Conservation (phyloP, 1,140 invertebrate genomes). For the Drosophila nigrodunni region DNA sequence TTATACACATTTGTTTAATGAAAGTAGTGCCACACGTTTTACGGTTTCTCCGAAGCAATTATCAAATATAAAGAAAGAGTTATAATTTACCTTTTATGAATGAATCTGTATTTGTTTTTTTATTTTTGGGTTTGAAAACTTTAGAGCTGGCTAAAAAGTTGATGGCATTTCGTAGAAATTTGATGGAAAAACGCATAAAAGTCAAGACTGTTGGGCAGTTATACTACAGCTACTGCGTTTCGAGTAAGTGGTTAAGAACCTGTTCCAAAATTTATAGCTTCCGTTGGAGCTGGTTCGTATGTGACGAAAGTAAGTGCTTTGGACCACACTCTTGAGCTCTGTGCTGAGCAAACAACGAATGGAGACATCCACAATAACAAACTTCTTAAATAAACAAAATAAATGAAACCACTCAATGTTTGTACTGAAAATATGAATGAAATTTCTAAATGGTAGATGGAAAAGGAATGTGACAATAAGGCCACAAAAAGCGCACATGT, state of each 20-base stretch:
- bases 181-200: conserved; percentile 44
- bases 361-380: conserved; percentile 34
- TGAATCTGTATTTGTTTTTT: conserved; percentile 33
- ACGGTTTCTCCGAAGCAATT: conserved; percentile 60
- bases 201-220: conserved; percentile 21
- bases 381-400: conserved; percentile 54
- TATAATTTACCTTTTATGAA: conserved; percentile 67
- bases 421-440: conserved; percentile 65
- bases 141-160: conserved; percentile 18
- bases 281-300: conserved; percentile 51
- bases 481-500: conserved; percentile 66
- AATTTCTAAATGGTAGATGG: not conserved
- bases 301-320: conserved; percentile 21
- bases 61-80: conserved; percentile 58
- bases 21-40: conserved; percentile 65
- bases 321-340: conserved; percentile 46
- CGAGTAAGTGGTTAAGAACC: conserved; percentile 52
- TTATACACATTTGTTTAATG: conserved; percentile 22
- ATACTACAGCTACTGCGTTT: conserved; percentile 21
- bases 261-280: conserved; percentile 68
- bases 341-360: conserved; percentile 24
- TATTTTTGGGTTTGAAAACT: not conserved
- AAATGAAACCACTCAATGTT: conserved; percentile 46
- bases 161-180: conserved; percentile 57
- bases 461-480: conserved; percentile 22